Base-by-base conservation (phyloP, 2,797 vertebrate genomes). In the Anabas testudineus region DNA sequence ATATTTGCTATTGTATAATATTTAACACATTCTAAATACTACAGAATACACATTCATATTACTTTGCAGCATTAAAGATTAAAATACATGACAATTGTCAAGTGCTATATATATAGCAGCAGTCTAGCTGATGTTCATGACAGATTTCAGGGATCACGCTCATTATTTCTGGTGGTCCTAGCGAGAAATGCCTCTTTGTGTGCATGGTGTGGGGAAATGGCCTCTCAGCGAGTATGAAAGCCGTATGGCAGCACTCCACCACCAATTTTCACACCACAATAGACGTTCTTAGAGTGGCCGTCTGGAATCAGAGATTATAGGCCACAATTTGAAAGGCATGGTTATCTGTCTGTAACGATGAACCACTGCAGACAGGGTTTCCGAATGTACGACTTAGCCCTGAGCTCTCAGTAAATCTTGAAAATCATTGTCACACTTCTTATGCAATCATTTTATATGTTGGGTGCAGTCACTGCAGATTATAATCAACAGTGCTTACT, bases 261-360 rank as follows among this genome's bases (percentile, higher is more conserved):
- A 37, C 49, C 39, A 59, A 34, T 64, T 68, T 83, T 75, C 73
- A 49, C 74, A 59, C 53, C 74, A 74, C 46, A 52, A 36, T 47
- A 32, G 57, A 61, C 13, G 30, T 5, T 9, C 39, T 56, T 30
- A 51, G 59, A 59, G 34, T 18, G 45, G 28, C 47, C 19, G 65
- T 72, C 56, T 67, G 62, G 49, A 64, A 39, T 67, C 58, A 14
- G 36, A 72, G 62, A 76, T 77, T 61, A 63, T 41, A 61, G 28
- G 13, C 67, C 10, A 28, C 48, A 67, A 13, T 62, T 24, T 61
- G 54, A 81, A 73, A 67, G 48, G 26, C 54, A n/a, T 1, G 14
- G 15, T 53, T 30, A 51, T 53, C 24, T 32, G 5, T 55, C n/a
- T 47, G 49, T 67, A 51, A 49, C 1, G 15, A 74, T 30, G 55